These are phyloP conservation scores for Hippocampus guttulatus DNA, from an alignment of 2,113 vertebrate genomes.

Conservation along the genomic window DNA sequence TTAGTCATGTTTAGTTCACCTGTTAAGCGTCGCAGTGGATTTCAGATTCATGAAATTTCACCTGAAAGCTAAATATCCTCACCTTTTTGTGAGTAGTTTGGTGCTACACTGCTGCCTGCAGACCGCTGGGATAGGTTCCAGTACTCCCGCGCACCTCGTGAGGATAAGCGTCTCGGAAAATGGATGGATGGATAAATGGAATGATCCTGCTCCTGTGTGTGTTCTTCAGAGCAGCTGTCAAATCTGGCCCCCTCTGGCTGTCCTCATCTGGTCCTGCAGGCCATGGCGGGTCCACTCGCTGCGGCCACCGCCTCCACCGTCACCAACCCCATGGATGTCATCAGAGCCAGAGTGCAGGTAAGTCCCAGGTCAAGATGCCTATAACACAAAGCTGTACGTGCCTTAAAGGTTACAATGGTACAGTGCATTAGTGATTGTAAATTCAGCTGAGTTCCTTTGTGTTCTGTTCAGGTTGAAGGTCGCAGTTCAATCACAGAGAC, in stretches of 20 bases:
- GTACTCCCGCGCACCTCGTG: too few species aligned
- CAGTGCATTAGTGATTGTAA: too few species aligned
- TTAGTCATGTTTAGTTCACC: too few species aligned
- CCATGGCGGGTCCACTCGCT: conserved; percentile 87
- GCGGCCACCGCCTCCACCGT: conserved; percentile 91
- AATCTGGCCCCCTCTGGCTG: conserved; percentile 85
- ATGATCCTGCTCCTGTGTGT: conserved; percentile 1
- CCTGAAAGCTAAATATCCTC: too few species aligned
- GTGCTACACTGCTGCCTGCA: background rate
- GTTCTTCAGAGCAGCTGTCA: conserved; percentile 85
- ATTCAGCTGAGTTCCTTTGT: background rate
- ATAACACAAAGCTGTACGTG: background rate
- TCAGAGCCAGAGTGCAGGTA: conserved; percentile 93
- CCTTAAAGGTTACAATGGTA: background rate
- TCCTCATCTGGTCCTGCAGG: conserved; percentile 92
- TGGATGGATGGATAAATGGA: background rate
- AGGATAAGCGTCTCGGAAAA: too few species aligned
- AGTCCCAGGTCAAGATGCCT: background rate
- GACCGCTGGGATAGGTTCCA: too few species aligned
- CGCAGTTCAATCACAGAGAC: conserved; percentile 85
- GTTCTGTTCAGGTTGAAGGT: conserved; percentile 83
- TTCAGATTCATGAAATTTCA: too few species aligned
- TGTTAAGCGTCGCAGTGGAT: too few species aligned
- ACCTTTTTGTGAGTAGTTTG: background rate
- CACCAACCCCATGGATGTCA: conserved; percentile 98